Conservation (phyloP, 2,888 invertebrate genomes). For the Leptothorax acervorum region DNA sequence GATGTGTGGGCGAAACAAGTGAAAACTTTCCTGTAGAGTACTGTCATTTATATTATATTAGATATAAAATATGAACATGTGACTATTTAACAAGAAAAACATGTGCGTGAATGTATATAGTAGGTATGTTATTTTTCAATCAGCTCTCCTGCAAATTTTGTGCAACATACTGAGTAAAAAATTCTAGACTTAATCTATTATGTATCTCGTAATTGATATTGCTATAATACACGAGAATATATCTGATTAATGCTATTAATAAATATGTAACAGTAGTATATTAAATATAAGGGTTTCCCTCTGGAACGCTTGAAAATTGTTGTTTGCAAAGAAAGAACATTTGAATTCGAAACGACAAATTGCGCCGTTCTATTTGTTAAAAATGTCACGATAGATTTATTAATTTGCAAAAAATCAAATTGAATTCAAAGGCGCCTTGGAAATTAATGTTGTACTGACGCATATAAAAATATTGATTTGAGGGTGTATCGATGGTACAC, state of each 20-base stretch:
- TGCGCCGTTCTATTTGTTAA: not conserved
- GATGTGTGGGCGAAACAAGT: not conserved
- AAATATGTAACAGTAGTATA: not conserved
- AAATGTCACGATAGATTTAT: conserved; percentile 19
- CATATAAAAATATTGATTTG: conserved; percentile 35
- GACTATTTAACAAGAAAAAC: conserved; percentile 35
- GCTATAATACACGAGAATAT: conserved; percentile 1
- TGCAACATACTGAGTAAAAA: conserved; percentile 15
- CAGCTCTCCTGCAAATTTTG: not conserved
- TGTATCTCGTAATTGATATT: not conserved
- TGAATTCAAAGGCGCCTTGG: not conserved
- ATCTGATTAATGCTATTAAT: not conserved
- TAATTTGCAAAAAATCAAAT: conserved; percentile 7
- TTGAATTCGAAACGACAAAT: not conserved
- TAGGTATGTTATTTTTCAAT: conserved; percentile 17
- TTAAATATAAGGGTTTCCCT: conserved; percentile 9
- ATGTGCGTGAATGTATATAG: conserved; percentile 20
- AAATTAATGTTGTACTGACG: not conserved
- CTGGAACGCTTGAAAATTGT: conserved; percentile 10
- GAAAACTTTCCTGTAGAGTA: not conserved
- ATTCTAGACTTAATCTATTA: not conserved
- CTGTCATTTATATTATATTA: conserved; percentile 58
- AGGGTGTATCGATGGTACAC: conserved; percentile 25
- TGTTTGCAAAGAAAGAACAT: not conserved
- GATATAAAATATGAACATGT: conserved; percentile 61